A percentile compares a stretch with the other conserved stretches of the same genome.
phyloP scores from a whole-genome alignment of 2,113 vertebrate genomes.

The Turnix velox region DNA sequence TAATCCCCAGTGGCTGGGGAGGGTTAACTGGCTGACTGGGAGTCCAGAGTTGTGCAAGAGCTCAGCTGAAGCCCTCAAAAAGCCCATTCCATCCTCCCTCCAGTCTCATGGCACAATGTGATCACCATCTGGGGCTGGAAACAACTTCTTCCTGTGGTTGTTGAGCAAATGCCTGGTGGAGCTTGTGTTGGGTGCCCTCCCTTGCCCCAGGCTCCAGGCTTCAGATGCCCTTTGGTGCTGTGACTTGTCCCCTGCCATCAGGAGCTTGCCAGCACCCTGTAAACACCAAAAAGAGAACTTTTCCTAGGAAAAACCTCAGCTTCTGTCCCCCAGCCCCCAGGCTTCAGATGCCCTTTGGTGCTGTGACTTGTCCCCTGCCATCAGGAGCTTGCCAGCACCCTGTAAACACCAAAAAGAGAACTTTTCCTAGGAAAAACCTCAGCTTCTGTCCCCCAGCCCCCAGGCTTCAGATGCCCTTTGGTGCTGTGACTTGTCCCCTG shows the following conservation, averaged over 20 bases:
- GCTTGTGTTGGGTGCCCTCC: accelerated
- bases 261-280: neutral
- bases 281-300: neutral
- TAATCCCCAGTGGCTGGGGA: neutral
- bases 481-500: accelerated
- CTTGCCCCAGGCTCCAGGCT: accelerated
- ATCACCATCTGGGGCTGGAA: neutral
- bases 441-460: accelerated
- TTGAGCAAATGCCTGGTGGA: neutral
- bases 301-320: neutral
- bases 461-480: accelerated
- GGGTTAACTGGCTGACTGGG: neutral
- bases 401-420: neutral
- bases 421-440: neutral
- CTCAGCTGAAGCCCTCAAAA: accelerated
- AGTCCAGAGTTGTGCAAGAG: neutral
- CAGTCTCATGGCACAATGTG: neutral
- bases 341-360: accelerated
- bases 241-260: neutral
- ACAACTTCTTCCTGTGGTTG: neutral
- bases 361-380: accelerated
- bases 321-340: accelerated
- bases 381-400: neutral
- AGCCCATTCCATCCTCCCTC: neutral
- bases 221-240: accelerated